Base-by-base conservation (phyloP, 2,888 invertebrate genomes). In the Beris chalybata region DNA sequence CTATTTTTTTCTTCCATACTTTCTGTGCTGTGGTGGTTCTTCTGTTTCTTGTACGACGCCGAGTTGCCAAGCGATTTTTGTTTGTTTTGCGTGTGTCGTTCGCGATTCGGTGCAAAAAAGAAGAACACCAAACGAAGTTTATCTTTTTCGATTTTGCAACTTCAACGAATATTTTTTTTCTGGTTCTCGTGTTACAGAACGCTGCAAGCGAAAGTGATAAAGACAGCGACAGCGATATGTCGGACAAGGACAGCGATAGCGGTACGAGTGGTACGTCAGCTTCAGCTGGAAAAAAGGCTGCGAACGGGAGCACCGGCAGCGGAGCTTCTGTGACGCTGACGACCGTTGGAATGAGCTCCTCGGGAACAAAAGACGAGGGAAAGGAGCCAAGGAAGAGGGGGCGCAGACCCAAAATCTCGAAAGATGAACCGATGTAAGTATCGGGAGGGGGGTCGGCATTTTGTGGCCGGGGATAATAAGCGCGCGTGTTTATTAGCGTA, bases 161-260 rank as follows among this genome's bases (percentile, higher is more conserved):
- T 7, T 38, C 38, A 48, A 15, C 15, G 48, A 6, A n/a, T n/a
- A n/a, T n/a, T n/a, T 48, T 48, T 48, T n/a, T 15, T 48, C 15
- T 12, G 22, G 48, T 12, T 48, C 22, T 22, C 22, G 1, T 15
- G 13, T n/a, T 48, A 55, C 54, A 68, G 67, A 72, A 73, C 67
- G 72, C 74, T 15, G 78, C 78, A 55, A 87, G 87, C 71, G 87
- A 87, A 73, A 88, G 88, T 75, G 87, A 87, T 43, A 88, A 87
- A 76, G 87, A 86, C 71, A 88, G 88, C 74, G 89, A 89, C 67
- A 88, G 87, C 77, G 88, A 88, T 72, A 86, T 86, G 70, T 83
- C 83, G 72, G 88, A 89, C 71, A 88, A 88, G 73, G 88, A 88
- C 74, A 88, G 88, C 0, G 88, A 88, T 73, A 87, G 86, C 0